Conservation (phyloP, 2,888 invertebrate species). For the Drosophila paramelanica region DNA sequence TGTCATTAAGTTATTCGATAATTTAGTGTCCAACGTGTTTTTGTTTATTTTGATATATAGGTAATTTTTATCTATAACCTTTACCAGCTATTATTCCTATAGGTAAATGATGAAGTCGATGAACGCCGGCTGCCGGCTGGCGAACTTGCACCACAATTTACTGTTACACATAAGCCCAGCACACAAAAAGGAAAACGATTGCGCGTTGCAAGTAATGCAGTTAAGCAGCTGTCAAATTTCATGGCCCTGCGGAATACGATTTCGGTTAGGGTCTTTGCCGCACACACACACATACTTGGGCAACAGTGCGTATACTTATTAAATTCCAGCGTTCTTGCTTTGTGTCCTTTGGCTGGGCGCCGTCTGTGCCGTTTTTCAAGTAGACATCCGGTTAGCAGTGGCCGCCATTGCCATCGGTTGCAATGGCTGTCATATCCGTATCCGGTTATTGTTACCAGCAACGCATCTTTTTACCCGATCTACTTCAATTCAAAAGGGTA, state of each 20-base stretch:
- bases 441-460: background rate
- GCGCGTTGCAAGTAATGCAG: conserved; percentile 6
- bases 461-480: background rate
- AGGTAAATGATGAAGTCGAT: too few species aligned
- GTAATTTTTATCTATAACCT: too few species aligned
- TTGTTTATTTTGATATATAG: too few species aligned
- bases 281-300: background rate
- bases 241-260: conserved; percentile 11
- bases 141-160: too few species aligned
- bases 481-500: background rate
- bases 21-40: too few species aligned
- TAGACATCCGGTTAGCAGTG: background rate
- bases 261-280: conserved; percentile 6
- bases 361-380: background rate
- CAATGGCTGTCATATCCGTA: background rate
- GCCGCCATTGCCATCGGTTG: conserved; percentile 1
- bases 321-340: conserved; percentile 9
- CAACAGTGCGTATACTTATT: conserved; percentile 13
- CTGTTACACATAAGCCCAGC: too few species aligned
- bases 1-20: too few species aligned
- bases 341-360: background rate
- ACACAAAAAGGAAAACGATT: too few species aligned
- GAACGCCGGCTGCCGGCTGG: too few species aligned
- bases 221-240: conserved; percentile 27
- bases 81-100: too few species aligned